Percentiles rank a stretch among this genome's conserved stretches.
phyloP scores from a whole-genome alignment of 1,140 invertebrate species.

The Pollicipes pollicipes region DNA sequence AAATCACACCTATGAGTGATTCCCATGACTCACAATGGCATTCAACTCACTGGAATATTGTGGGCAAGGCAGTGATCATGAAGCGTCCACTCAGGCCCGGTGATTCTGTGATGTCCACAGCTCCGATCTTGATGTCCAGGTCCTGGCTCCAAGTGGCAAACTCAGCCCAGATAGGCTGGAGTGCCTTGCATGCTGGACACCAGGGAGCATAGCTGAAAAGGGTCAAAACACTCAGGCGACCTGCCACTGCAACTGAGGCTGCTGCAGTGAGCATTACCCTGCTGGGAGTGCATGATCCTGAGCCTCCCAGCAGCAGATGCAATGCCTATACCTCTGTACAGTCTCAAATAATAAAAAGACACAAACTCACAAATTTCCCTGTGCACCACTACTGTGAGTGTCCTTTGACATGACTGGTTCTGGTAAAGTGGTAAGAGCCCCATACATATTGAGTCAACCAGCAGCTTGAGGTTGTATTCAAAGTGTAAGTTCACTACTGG shows the following conservation, averaged over 20 bases:
- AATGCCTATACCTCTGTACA: too few species aligned
- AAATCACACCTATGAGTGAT: too few species aligned
- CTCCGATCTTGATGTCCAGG: slow-evolving; percentile 66
- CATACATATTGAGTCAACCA: too few species aligned
- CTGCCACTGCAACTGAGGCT: too few species aligned
- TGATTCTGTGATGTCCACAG: slow-evolving; percentile 79
- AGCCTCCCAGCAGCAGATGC: too few species aligned
- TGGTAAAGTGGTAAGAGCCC: too few species aligned
- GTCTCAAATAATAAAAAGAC: background rate
- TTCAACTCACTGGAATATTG: slow-evolving; percentile 85
- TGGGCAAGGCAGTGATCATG: slow-evolving; percentile 94
- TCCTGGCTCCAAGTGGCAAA: slow-evolving; percentile 60
- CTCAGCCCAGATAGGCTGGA: slow-evolving; percentile 72
- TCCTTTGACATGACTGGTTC: too few species aligned
- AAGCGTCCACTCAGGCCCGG: slow-evolving; percentile 87
- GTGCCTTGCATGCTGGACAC: slow-evolving; percentile 93
- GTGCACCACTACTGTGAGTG: background rate
- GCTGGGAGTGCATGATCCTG: too few species aligned
- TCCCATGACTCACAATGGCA: too few species aligned
- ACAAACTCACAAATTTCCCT: background rate
- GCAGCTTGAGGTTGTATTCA: too few species aligned
- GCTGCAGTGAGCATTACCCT: too few species aligned
- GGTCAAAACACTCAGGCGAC: slow-evolving; percentile 7
- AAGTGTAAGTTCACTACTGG: too few species aligned
- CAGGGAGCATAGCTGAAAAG: slow-evolving; percentile 87